Evolutionary conservation across 2,888 invertebrate species (phyloP).

Genomic region (Chrysotoxum bicinctum): DNA sequence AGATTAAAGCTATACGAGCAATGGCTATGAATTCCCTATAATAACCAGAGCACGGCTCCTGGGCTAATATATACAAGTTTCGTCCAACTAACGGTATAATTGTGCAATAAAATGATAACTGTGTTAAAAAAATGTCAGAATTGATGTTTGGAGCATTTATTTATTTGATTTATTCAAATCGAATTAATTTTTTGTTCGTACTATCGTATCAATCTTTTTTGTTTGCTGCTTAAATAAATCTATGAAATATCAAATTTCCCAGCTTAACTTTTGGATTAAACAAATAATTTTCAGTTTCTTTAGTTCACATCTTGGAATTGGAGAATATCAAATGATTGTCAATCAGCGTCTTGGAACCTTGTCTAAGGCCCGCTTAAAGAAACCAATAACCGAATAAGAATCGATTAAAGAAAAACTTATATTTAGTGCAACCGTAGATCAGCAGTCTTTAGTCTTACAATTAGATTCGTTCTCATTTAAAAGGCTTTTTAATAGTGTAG

Average conservation of each 20-base stretch:
- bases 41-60: constrained; percentile 26
- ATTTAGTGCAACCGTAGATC: no score
- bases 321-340: no score
- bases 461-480: no score
- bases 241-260: not conserved
- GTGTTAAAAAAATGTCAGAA: not conserved
- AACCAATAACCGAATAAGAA: no score
- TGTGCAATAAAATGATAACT: constrained; percentile 26
- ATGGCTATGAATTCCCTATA: not conserved
- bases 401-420: no score
- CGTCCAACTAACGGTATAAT: not conserved
- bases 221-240: not conserved
- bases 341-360: no score
- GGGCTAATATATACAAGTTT: not conserved
- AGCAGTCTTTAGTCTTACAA: no score
- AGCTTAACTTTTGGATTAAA: no score
- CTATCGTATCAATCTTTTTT: not conserved
- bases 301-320: no score
- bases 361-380: no score
- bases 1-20: not conserved
- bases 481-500: no score
- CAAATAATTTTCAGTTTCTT: no score
- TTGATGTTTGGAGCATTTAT: constrained; percentile 1
- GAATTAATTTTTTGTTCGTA: not conserved
- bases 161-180: not conserved